Evolutionary conservation across 1,140 invertebrate genomes (phyloP).

Genomic region (Bradysia coprophila): DNA sequence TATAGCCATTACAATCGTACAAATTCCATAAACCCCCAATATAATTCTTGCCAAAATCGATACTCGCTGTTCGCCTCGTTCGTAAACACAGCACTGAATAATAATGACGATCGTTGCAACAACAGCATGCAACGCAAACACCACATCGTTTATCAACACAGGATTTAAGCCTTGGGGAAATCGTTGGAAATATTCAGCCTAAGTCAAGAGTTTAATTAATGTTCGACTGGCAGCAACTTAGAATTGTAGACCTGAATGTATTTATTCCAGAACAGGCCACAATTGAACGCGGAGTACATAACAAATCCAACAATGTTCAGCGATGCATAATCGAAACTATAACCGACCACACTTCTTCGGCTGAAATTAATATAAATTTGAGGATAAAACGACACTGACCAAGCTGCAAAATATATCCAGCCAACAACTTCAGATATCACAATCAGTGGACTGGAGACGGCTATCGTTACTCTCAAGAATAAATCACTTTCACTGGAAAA

Average conservation of each 20-base stretch:
- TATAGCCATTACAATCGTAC: slow-evolving; percentile 42
- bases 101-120: slow-evolving; percentile 70
- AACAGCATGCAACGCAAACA: slow-evolving; percentile 89
- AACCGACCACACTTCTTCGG: slow-evolving; percentile 87
- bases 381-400: slow-evolving; percentile 98
- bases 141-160: slow-evolving; percentile 89
- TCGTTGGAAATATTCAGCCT: slow-evolving; percentile 60
- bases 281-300: slow-evolving; percentile 86
- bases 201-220: slow-evolving; percentile 3
- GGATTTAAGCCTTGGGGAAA: slow-evolving; percentile 82
- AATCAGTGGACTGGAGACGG: slow-evolving; percentile 42
- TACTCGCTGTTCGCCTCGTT: slow-evolving; percentile 64
- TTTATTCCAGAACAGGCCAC: slow-evolving; percentile 70
- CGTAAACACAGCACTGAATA: slow-evolving; percentile 79
- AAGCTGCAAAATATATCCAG: slow-evolving; percentile 95
- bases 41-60: slow-evolving; percentile 52
- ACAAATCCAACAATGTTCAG: slow-evolving; percentile 88
- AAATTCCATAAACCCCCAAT: slow-evolving; percentile 34
- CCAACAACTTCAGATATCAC: slow-evolving; percentile 73
- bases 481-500: slow-evolving; percentile 40
- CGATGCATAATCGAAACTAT: slow-evolving; percentile 91
- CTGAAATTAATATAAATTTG: slow-evolving; percentile 83
- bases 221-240: not conserved
- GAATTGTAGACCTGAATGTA: slow-evolving; percentile 45
- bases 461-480: slow-evolving; percentile 54